Evolutionary conservation across 2,888 invertebrate genomes (phyloP), one percentile per base, ranked within the genome.

Genomic region (Microctonus aethiopoides): DNA sequence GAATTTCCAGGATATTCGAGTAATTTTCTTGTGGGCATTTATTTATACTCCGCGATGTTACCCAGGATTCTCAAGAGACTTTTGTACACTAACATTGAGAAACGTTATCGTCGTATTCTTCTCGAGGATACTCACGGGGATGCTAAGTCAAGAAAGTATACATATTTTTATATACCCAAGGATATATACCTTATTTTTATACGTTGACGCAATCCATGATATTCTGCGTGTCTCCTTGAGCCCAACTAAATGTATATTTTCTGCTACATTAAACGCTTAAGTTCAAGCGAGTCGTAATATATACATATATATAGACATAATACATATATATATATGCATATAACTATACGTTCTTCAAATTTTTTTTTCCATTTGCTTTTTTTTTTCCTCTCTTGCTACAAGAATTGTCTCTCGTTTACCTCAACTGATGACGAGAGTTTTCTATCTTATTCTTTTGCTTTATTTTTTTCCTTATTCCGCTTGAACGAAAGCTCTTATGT

Each of bases 231-330:
- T 39, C 34, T 16, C 16, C 39, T 52, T 36, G 46, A 66, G 32
- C 24, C 16, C 13, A 68, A 46, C 16, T 60, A 54, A 60, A 77
- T 79, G 75, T 79, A 79, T 78, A 78, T 79, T 79, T 80, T 79
- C 76, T 75, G 75, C 73, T 76, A 77, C 78, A 79, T 80, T 80
- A 79, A 77, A 73, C 72, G 72, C 70, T 69, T 72, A 68, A 76
- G 75, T 77, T 78, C n/a, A 77, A 46, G 46, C 46, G 16, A 16
- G 73, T 67, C 67, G 54, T 67, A 57, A 64, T 72, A 68, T 56
- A 68, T 74, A 62, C 59, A 71, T 66, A 41, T 46, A 29, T 29
- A 29, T 29, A 29, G 7, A n/a, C n/a, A n/a, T n/a, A n/a, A n/a
- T 5, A 29, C 7, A 29, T 29, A 29, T 29, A 29, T 29, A 29